Conservation (phyloP, 2,888 invertebrate species). For the Epinotia brunnichana region DNA sequence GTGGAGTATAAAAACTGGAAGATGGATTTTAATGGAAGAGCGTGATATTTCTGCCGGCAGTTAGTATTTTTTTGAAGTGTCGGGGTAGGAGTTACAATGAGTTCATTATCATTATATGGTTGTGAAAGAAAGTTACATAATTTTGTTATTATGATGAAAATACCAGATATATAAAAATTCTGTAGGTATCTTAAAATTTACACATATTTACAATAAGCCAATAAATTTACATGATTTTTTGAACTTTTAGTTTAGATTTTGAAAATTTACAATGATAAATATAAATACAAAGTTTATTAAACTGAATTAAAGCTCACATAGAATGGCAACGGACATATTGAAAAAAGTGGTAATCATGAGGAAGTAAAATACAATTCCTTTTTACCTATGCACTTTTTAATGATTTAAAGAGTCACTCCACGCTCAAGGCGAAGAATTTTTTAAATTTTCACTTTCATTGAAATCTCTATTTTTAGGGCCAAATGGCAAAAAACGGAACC, state of each 20-base stretch:
- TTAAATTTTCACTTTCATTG: too few relatives aligned
- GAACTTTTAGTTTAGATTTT: background rate
- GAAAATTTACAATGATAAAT: background rate
- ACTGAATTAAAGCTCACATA: background rate
- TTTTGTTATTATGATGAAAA: background rate
- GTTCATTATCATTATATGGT: too few relatives aligned
- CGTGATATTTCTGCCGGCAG: background rate
- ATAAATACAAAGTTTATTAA: background rate
- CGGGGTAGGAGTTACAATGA: background rate
- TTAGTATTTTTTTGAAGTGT: background rate
- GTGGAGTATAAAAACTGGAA: slow-evolving; percentile 2
- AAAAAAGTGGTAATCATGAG: background rate
- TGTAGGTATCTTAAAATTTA: background rate
- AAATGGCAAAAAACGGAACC: too few relatives aligned
- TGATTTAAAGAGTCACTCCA: too few relatives aligned
- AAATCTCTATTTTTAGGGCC: too few relatives aligned
- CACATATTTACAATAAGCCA: background rate
- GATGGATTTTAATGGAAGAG: slow-evolving; percentile 4
- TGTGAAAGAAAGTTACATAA: background rate
- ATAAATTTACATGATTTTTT: too few relatives aligned
- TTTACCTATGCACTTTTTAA: too few relatives aligned
- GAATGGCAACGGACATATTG: background rate
- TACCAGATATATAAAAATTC: too few relatives aligned
- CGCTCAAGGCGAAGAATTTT: too few relatives aligned
- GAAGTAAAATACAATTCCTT: too few relatives aligned